Percentiles rank a stretch among this genome's conserved stretches.
Conservation (phyloP, 2,113 vertebrate species). For the Pangasianodon gigas region DNA sequence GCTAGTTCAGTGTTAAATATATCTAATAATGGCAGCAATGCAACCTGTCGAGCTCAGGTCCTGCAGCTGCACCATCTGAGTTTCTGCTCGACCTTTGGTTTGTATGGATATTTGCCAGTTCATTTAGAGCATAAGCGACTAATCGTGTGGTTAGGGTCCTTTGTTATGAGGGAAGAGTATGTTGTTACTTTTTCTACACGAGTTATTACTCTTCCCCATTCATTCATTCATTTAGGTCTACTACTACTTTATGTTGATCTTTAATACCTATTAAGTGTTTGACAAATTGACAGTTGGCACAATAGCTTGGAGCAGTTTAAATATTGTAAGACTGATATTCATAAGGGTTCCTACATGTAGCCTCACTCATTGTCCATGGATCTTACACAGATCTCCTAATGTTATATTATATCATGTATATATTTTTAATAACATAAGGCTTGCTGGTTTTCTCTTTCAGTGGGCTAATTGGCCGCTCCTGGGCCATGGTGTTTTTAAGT, state of each 20-base stretch:
- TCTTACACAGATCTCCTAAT: not conserved
- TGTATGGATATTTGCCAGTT: not conserved
- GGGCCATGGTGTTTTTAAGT: constrained; percentile 92
- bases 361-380: not conserved
- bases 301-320: not conserved
- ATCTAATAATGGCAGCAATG: not conserved
- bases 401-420: not conserved
- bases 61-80: not conserved
- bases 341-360: not conserved
- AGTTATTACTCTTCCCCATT: not conserved
- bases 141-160: not conserved
- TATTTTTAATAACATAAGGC: not conserved
- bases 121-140: not conserved
- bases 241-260: not conserved
- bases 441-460: constrained; percentile 67
- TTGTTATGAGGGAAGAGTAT: not conserved
- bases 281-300: no score
- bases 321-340: not conserved
- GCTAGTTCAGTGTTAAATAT: not conserved
- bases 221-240: not conserved
- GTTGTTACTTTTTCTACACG: not conserved
- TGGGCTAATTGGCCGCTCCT: constrained; percentile 91
- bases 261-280: not conserved
- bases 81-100: constrained; percentile 23
- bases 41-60: not conserved